Percentiles rank a stretch among this genome's conserved stretches.
Conservation (phyloP, 30 jellyfish, hydroid and myxozoan genomes). For the Aurelia sp. region DNA sequence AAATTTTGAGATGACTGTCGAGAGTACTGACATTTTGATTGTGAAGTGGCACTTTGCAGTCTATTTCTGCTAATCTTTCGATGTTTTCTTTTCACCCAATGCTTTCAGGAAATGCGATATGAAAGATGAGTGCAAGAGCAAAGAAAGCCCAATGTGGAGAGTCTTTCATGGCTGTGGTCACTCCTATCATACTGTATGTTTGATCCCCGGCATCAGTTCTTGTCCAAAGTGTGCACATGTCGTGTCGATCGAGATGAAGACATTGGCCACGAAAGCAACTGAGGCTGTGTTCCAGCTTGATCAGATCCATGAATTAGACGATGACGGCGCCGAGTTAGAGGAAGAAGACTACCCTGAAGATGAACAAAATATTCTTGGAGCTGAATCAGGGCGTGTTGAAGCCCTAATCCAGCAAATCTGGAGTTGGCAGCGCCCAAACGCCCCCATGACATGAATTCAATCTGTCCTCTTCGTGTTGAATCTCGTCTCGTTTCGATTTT, state of each 20-base stretch:
- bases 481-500: too few species aligned
- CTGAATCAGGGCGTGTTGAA: conserved; percentile 1
- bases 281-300: not conserved
- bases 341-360: conserved; percentile 1
- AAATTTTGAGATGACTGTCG: too few species aligned
- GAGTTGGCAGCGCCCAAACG: conserved; percentile 11
- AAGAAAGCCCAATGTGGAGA: conserved; percentile 1
- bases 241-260: conserved; percentile 2
- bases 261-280: not conserved
- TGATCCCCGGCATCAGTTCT: not conserved
- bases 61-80: too few species aligned
- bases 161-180: conserved; percentile 14
- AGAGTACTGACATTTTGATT: too few species aligned
- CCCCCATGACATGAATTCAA: not conserved
- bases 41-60: too few species aligned
- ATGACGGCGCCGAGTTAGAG: not conserved
- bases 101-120: conserved; percentile 7
- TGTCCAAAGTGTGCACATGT: conserved; percentile 1
- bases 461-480: too few species aligned
- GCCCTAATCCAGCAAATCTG: conserved; percentile 1
- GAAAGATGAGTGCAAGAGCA: conserved; percentile 4
- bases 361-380: not conserved
- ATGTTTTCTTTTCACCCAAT: not conserved
- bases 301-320: not conserved
- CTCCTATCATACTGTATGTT: conserved; percentile 2